These are phyloP conservation scores for Rostratula benghalensis DNA, from an alignment of 2,113 vertebrate genomes.

Conservation along the genomic window DNA sequence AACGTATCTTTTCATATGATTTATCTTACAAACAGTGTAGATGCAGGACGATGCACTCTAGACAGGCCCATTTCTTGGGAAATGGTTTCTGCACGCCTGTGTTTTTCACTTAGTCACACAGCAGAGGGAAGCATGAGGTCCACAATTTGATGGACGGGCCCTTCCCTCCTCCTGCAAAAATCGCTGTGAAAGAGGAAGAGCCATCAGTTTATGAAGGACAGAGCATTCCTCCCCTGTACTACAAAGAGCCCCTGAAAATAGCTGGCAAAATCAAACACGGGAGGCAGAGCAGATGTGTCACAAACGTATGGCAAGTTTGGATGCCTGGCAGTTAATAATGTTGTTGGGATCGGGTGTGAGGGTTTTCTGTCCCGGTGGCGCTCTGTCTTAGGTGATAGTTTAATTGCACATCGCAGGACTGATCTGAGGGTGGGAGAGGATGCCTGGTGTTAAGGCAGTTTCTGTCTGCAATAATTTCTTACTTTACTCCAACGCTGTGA, in stretches of 20 bases:
- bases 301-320: neutral
- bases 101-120: neutral
- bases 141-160: neutral
- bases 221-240: neutral
- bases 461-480: neutral
- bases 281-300: neutral
- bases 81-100: fast-evolving
- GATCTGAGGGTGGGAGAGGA: neutral
- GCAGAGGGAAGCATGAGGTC: neutral
- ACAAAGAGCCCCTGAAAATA: neutral
- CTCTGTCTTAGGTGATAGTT: neutral
- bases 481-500: neutral
- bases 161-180: neutral
- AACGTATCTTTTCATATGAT: neutral
- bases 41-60: neutral
- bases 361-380: fast-evolving
- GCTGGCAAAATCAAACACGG: neutral
- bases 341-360: neutral
- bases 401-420: neutral
- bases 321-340: neutral
- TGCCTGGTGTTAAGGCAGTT: neutral
- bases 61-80: neutral
- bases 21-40: too few species aligned
- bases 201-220: neutral
- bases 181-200: neutral